Evolutionary conservation across 2,113 vertebrate species (phyloP), one percentile per base, ranked within the genome.

Genomic region (Dasyornis broadbenti): DNA sequence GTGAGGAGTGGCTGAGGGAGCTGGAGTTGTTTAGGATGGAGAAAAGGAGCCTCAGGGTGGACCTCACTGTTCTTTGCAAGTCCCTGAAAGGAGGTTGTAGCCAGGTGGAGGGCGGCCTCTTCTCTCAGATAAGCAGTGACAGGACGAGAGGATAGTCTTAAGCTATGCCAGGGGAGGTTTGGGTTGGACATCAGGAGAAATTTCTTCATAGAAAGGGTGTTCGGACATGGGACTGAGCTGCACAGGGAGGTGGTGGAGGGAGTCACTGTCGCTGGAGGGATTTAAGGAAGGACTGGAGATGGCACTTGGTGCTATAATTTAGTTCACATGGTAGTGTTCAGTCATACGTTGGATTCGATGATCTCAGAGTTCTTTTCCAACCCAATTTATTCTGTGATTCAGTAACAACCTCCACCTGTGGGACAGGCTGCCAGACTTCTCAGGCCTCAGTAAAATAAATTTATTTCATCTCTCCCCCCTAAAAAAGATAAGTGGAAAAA

Each of bases 281-380:
- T 28, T n/a, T 15, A 47, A 60, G 33, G 39, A 73, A 75, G 35
- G 30, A 40, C 47, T 47, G 21, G 13, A 54, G 21, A 30, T 54
- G 45, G 14, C 47, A 60, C 13, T 45, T 24, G 31, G 40, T 68
- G 16, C 30, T 39, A 0, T 9, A 30, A 40, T 68, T 59, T 22
- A 59, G 22, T 49, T 42, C 21, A 19, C 30, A 11, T 1, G 9
- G 39, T 45, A 24, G 9, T 52, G 13, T 30, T 89, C 33, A 12
- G n/a, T 60, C 52, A 17, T 30, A 66, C 0, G 0, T 39, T 4
- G 5, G n/a, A 47, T 53, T 52, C 3, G 4, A 52, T 37, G 44
- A 50, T 24, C 10, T 52, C 28, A 21, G 44, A 66, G 19, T 13
- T 52, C 37, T 89, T 63, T 61, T 42, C 40, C 54, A 69, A 23